Percentiles rank a stretch among this genome's conserved stretches.
phyloP scores from a whole-genome alignment of 2,797 vertebrate genomes.

The Botia almorhae region DNA sequence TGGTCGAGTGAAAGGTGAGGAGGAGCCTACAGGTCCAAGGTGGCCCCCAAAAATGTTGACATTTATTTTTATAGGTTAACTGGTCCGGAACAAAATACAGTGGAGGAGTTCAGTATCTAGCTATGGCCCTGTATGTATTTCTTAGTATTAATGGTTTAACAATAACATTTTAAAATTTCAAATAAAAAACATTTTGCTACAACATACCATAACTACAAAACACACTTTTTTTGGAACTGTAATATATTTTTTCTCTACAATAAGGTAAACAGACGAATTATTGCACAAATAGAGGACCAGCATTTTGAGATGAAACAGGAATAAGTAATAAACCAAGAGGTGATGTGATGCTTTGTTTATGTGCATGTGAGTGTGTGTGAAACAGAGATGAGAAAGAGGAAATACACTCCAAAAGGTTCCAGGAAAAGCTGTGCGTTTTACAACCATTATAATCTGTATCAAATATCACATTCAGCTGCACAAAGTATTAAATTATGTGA shows the following conservation, averaged over 20 bases:
- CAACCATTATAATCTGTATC: slow-evolving; percentile 33
- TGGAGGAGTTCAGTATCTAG: no score
- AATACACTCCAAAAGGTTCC: background rate
- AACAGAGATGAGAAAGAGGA: slow-evolving; percentile 5
- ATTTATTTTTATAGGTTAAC: no score
- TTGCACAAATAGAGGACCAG: slow-evolving; percentile 40
- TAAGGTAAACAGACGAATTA: slow-evolving; percentile 29
- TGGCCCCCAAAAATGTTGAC: no score
- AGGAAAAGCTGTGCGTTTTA: slow-evolving; percentile 11
- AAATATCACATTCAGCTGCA: slow-evolving; percentile 27
- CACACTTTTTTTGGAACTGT: background rate
- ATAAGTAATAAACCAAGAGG: slow-evolving; percentile 22
- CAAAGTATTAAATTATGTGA: slow-evolving; percentile 34
- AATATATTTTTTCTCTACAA: slow-evolving; percentile 44
- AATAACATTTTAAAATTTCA: background rate
- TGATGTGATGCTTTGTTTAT: slow-evolving; percentile 22
- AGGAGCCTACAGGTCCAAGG: background rate
- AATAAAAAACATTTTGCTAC: no score
- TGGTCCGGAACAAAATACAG: no score
- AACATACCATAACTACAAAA: no score
- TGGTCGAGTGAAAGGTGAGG: background rate
- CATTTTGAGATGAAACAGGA: slow-evolving; percentile 44
- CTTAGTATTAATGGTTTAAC: background rate
- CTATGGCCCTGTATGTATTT: no score
- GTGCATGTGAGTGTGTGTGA: slow-evolving; percentile 5